Evolutionary conservation across 2,888 invertebrate species (phyloP), one percentile per base, ranked within the genome.

Genomic region (Microctonus hyperodae): DNA sequence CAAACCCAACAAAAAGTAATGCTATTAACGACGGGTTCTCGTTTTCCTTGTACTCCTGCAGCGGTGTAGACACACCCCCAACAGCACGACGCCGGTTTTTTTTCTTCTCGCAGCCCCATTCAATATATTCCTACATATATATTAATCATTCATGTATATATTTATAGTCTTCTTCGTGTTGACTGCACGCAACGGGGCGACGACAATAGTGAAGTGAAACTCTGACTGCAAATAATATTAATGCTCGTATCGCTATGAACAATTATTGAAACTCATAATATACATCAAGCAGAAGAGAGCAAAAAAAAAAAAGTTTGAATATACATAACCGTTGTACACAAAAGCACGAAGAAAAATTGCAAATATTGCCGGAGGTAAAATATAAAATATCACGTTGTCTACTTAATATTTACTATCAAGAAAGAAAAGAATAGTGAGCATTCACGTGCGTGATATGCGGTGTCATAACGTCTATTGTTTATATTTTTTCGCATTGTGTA

Each of bases 21-120:
- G 67, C 68, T 64, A 70, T 72, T 72, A 70, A 70, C 69, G 69
- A 60, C 53, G 40, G 44, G 48, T 61, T 58, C 64, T 57, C 58
- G 63, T 58, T n/a, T n/a, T 56, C 64, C 44, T 48, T 40, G 20
- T 31, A 53, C 31, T 44, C 60, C 48, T 61, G 28, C 37, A 31
- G 16, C 3, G 3, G 55, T 22, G 28, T 56, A n/a, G 28, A 11
- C 62, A 44, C 56, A 57, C 50, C 64, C 66, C 61, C 44, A 56
- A 64, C 59, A 64, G 40, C 63, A 57, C 40, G 48, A 65, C 64
- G 40, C 28, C 40, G 44, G 37, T 56, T 58, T 65, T 60, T 50
- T 57, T 65, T 48, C 16, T 11, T 62, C 33, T 16, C 37, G 31
- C 55, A 55, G 31, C 31, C 31, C 33, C 55, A 16, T 9, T 20